Conservation (phyloP, 2,888 invertebrate genomes). For the Drosophila subquinaria region DNA sequence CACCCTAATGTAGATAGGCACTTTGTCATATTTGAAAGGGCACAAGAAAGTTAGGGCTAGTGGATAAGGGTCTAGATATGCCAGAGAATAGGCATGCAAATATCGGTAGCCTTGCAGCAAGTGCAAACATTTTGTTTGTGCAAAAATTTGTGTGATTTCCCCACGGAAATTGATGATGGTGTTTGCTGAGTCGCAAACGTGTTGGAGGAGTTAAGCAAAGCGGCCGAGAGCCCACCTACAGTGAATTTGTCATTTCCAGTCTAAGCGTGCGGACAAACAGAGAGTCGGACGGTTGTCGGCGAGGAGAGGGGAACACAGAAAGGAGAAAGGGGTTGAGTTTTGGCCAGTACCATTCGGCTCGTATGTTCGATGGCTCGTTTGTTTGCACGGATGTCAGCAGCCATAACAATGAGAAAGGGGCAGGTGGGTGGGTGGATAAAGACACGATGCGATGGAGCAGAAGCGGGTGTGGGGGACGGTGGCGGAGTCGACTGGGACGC, state of each 20-base stretch:
- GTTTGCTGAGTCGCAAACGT: conserved; percentile 80
- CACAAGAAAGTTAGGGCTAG: too few species aligned
- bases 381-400: conserved; percentile 77
- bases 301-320: not conserved
- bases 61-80: not conserved
- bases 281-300: conserved; percentile 19
- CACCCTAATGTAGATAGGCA: too few species aligned
- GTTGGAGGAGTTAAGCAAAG: conserved; percentile 71
- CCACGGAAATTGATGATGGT: conserved; percentile 82
- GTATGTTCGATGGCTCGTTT: conserved; percentile 53
- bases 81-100: conserved; percentile 45
- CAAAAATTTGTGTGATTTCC: conserved; percentile 82
- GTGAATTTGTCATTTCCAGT: conserved; percentile 82
- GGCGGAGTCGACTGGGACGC: conserved; percentile 42
- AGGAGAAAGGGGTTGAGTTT: conserved; percentile 32
- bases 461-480: not conserved
- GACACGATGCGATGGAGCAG: not conserved
- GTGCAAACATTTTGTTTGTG: conserved; percentile 76
- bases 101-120: conserved; percentile 38
- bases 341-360: conserved; percentile 44
- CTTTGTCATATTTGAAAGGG: too few species aligned
- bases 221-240: conserved; percentile 70
- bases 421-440: not conserved
- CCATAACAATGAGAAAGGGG: conserved; percentile 57
- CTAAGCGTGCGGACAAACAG: conserved; percentile 78